A percentile compares a stretch with the other conserved stretches of the same genome.
Conservation (phyloP, 2,888 invertebrate genomes). For the Linyphia triangularis region DNA sequence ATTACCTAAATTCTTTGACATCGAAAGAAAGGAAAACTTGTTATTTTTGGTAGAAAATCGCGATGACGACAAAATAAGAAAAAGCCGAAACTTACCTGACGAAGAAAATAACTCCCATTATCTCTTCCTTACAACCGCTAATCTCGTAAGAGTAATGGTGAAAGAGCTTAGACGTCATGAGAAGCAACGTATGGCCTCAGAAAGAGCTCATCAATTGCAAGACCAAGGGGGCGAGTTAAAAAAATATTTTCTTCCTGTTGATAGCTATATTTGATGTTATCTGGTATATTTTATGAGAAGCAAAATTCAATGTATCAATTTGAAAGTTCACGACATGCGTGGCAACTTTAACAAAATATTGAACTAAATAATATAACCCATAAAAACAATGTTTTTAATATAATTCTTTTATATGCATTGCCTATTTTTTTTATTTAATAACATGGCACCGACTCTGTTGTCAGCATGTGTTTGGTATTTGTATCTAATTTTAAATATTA, state of each 20-base stretch:
- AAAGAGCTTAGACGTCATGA: constrained; percentile 71
- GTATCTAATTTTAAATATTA: too few relatives aligned
- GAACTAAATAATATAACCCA: too few relatives aligned
- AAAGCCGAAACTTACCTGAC: constrained; percentile 66
- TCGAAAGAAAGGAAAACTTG: constrained; percentile 24
- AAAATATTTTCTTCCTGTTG: constrained; percentile 42
- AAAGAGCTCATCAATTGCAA: constrained; percentile 68
- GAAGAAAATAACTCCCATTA: constrained; percentile 73
- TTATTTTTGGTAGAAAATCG: constrained; percentile 59
- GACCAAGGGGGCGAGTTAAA: constrained; percentile 64
- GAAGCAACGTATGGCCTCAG: constrained; percentile 51
- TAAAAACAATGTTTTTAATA: too few relatives aligned
- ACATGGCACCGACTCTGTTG: too few relatives aligned
- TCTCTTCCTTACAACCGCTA: constrained; percentile 70
- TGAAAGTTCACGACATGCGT: neutral
- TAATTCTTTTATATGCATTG: too few relatives aligned
- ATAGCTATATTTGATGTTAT: constrained; percentile 23
- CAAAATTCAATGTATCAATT: neutral
- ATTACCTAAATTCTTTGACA: constrained; percentile 23
- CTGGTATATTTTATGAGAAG: neutral
- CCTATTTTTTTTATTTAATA: too few relatives aligned
- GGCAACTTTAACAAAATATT: neutral
- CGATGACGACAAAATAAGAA: constrained; percentile 58
- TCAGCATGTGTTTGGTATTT: too few relatives aligned
- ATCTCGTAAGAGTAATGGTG: constrained; percentile 72